phyloP scores from a whole-genome alignment of 2,888 invertebrate genomes.

The Agriopis leucophaearia region DNA sequence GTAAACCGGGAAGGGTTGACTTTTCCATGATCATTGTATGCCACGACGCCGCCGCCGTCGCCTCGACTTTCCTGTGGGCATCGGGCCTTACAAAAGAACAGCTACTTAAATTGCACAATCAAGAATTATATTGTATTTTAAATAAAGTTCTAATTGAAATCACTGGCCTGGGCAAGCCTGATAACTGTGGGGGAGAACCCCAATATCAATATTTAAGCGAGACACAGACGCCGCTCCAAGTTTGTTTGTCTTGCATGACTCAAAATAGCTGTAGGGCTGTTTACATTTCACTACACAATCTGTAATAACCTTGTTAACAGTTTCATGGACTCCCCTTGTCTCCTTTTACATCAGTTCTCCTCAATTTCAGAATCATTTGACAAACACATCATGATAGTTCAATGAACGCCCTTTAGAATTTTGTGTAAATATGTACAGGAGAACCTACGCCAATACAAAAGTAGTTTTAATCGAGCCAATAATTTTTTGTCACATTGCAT shows the following conservation, averaged over 20 bases:
- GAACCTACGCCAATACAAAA: too few species aligned
- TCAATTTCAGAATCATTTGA: conserved; percentile 8
- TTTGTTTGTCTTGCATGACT: conserved; percentile 75
- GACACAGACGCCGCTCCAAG: conserved; percentile 64
- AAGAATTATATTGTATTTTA: conserved; percentile 22
- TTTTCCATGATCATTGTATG: too few species aligned
- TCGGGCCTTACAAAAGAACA: too few species aligned
- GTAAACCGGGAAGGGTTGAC: too few species aligned
- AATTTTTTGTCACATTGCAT: too few species aligned
- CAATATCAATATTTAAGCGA: conserved; percentile 77
- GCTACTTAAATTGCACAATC: too few species aligned
- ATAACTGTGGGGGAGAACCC: conserved; percentile 49
- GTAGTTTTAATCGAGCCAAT: too few species aligned
- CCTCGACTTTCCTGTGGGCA: too few species aligned
- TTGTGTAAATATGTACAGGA: too few species aligned
- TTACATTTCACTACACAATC: conserved; percentile 75
- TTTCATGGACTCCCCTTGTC: conserved; percentile 48
- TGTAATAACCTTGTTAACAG: conserved; percentile 75
- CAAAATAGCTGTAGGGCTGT: conserved; percentile 76
- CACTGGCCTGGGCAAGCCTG: conserved; percentile 26
- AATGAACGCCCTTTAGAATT: conserved; percentile 8
- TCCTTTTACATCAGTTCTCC: conserved; percentile 6
- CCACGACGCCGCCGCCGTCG: too few species aligned
- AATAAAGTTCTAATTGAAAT: conserved; percentile 41
- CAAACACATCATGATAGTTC: conserved; percentile 6